Evolutionary conservation across 2,797 vertebrate genomes (phyloP).

Genomic region (Neomorphus geoffroyi): DNA sequence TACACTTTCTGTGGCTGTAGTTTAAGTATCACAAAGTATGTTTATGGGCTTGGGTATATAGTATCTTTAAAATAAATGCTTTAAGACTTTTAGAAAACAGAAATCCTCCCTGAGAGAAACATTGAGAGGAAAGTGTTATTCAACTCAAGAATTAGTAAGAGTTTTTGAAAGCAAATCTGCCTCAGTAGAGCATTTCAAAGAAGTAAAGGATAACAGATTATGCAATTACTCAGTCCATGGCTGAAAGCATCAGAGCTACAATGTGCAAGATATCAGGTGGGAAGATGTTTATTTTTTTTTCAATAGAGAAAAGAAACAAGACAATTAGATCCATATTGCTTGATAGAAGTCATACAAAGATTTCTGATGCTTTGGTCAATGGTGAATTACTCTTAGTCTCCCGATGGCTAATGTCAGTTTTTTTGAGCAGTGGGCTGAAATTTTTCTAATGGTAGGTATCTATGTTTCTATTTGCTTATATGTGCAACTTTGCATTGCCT

Average conservation of each 20-base stretch:
- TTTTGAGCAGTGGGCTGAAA: background rate
- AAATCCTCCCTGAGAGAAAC: background rate
- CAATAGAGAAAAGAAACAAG: background rate
- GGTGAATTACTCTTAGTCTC: background rate
- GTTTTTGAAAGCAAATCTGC: background rate
- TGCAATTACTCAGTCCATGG: background rate
- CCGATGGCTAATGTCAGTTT: background rate
- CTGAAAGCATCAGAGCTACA: background rate
- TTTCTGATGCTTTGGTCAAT: background rate
- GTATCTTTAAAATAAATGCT: background rate
- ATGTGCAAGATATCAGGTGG: background rate
- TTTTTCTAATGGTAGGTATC: background rate
- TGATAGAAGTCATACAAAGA: background rate
- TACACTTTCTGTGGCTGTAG: background rate
- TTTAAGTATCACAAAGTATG: background rate
- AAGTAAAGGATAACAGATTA: background rate
- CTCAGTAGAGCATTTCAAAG: background rate
- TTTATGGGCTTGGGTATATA: background rate
- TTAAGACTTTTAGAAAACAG: background rate
- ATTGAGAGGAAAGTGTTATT: background rate
- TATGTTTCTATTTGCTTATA: background rate
- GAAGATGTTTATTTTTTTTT: background rate
- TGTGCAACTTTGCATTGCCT: background rate
- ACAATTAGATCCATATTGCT: background rate
- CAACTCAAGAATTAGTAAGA: background rate